phyloP scores from a whole-genome alignment of 2,888 invertebrate genomes.

The Salticus scenicus region DNA sequence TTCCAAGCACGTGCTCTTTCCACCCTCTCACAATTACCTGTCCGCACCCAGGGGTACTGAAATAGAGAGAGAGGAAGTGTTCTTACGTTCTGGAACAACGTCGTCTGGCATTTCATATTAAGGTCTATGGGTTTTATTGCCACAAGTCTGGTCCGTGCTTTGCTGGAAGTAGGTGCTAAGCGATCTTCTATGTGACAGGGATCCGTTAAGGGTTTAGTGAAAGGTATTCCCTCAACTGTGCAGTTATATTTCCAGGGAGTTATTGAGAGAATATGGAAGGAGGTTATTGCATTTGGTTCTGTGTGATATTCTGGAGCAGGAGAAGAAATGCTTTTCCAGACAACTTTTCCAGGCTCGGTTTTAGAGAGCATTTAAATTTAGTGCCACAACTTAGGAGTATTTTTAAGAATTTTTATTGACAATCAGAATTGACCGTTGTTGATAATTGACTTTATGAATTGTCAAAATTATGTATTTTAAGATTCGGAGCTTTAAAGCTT shows the following conservation, averaged over 20 bases:
- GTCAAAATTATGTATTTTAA: neutral
- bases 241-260: neutral
- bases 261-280: neutral
- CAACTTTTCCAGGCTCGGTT: neutral
- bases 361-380: neutral
- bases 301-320: neutral
- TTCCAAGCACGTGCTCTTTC: conserved; percentile 42
- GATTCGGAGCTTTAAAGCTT: neutral
- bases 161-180: conserved; percentile 19
- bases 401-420: neutral
- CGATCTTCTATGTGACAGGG: conserved; percentile 11
- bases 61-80: neutral
- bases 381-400: neutral
- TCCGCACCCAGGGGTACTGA: conserved; percentile 27
- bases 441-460: neutral
- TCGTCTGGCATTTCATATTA: conserved; percentile 40
- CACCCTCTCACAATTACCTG: conserved; percentile 51
- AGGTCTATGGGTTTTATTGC: conserved; percentile 64
- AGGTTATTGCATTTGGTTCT: conserved; percentile 3
- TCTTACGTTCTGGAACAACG: conserved; percentile 29
- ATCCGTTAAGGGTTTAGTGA: neutral
- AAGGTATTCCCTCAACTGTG: conserved; percentile 4
- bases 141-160: neutral
- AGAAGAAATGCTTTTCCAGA: neutral
- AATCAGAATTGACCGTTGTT: neutral